Conservation (phyloP, 2,888 invertebrate genomes). For the Agonopterix heracliana region DNA sequence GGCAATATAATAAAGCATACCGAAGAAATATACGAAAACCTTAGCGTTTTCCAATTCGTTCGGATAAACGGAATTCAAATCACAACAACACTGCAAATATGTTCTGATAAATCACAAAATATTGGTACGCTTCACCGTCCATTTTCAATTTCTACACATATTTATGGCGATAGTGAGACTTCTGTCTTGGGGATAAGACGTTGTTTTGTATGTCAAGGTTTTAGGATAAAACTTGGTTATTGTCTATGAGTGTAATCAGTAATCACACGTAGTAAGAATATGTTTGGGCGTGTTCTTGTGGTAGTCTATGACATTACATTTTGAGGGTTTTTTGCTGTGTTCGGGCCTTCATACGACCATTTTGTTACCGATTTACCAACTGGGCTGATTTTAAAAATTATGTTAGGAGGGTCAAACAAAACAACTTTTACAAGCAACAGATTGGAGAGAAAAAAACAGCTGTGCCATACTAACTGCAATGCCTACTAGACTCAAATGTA, state of each 20-base stretch:
- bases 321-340: too few relatives aligned
- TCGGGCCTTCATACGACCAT: too few relatives aligned
- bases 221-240: background rate
- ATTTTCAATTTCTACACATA: conserved; percentile 14
- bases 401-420: too few relatives aligned
- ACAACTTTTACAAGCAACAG: too few relatives aligned
- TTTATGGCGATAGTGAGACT: background rate
- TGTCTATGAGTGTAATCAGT: conserved; percentile 1
- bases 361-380: too few relatives aligned
- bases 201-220: background rate
- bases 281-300: conserved; percentile 6
- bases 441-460: too few relatives aligned
- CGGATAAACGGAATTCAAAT: conserved; percentile 2
- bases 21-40: background rate
- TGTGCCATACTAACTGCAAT: too few relatives aligned
- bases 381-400: too few relatives aligned
- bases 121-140: conserved; percentile 13
- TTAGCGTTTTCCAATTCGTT: background rate
- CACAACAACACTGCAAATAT: conserved; percentile 12
- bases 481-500: too few relatives aligned
- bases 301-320: too few relatives aligned
- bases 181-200: background rate
- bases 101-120: conserved; percentile 20
- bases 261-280: conserved; percentile 12
- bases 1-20: conserved; percentile 1